Evolutionary conservation across 2,113 vertebrate species (phyloP).

Genomic region (rabbit (Oryctolagus cuniculus)): DNA sequence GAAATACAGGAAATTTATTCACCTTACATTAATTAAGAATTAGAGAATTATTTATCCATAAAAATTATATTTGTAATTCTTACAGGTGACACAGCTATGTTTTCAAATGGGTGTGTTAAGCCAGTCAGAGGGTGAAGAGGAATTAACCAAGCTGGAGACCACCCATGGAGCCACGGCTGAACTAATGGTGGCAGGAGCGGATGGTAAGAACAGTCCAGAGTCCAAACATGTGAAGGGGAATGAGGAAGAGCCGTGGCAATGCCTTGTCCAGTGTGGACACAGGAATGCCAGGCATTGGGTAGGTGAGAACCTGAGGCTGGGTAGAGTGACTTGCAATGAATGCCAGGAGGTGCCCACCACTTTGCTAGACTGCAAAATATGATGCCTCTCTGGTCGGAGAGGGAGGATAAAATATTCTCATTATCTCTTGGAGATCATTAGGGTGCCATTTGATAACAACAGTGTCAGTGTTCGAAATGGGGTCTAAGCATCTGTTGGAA

Average conservation of each 20-base stretch:
- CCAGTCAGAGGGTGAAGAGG: background rate
- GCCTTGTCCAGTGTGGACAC: background rate
- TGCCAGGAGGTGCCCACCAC: background rate
- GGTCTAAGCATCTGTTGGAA: constrained; percentile 15
- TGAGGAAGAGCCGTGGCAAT: background rate
- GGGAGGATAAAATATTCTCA: background rate
- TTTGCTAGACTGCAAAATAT: background rate
- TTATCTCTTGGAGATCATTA: constrained; percentile 30
- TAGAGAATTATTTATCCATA: background rate
- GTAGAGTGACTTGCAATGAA: background rate
- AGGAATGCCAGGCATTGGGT: background rate
- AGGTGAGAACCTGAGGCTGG: background rate
- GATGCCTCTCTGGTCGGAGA: background rate
- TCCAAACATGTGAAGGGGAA: constrained; percentile 16
- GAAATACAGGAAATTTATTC: too few relatives aligned
- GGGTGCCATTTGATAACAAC: constrained; percentile 57
- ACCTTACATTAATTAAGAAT: too few relatives aligned
- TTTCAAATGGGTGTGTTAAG: background rate
- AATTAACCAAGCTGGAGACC: constrained; percentile 54
- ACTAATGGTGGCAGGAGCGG: background rate
- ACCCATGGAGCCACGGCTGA: background rate
- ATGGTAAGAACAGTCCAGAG: background rate
- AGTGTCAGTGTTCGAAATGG: background rate
- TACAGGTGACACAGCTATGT: constrained; percentile 12
- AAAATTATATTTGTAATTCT: background rate